These are phyloP conservation scores for Seira ritae DNA, from an alignment of 2,888 invertebrate species.

Conservation along the genomic window DNA sequence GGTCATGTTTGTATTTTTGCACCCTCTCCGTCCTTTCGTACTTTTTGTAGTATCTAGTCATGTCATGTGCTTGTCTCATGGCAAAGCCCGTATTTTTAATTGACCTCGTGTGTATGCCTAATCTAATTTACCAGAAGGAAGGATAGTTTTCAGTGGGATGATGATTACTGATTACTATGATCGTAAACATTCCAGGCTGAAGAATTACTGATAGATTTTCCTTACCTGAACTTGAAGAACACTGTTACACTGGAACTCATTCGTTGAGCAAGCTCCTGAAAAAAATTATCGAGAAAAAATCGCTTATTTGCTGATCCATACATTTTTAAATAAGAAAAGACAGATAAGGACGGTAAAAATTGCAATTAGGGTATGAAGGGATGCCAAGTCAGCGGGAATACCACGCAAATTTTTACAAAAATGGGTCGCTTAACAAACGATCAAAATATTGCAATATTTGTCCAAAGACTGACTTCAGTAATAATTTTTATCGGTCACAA, in stretches of 20 bases:
- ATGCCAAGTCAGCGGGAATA: too few relatives aligned
- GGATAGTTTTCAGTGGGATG: background rate
- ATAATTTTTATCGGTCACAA: too few relatives aligned
- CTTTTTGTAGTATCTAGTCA: too few relatives aligned
- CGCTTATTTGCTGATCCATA: too few relatives aligned
- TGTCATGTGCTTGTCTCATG: slow-evolving; percentile 10
- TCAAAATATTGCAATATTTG: too few relatives aligned
- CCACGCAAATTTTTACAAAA: too few relatives aligned
- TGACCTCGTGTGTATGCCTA: background rate
- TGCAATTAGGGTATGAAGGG: too few relatives aligned
- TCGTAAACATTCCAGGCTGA: background rate
- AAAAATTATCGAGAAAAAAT: background rate
- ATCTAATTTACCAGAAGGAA: background rate
- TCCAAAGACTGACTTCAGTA: too few relatives aligned
- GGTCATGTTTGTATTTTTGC: background rate
- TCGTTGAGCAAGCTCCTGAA: slow-evolving; percentile 68
- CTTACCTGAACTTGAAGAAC: slow-evolving; percentile 65
- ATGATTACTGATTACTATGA: background rate
- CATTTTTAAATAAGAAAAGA: too few relatives aligned
- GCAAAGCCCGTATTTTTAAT: background rate
- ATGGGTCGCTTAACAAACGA: too few relatives aligned
- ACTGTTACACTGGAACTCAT: slow-evolving; percentile 65
- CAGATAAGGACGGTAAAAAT: too few relatives aligned
- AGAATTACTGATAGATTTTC: background rate
- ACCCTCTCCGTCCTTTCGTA: too few relatives aligned